Evolutionary conservation across 2,113 vertebrate species (phyloP).

Genomic region (Taurulus bubalis): DNA sequence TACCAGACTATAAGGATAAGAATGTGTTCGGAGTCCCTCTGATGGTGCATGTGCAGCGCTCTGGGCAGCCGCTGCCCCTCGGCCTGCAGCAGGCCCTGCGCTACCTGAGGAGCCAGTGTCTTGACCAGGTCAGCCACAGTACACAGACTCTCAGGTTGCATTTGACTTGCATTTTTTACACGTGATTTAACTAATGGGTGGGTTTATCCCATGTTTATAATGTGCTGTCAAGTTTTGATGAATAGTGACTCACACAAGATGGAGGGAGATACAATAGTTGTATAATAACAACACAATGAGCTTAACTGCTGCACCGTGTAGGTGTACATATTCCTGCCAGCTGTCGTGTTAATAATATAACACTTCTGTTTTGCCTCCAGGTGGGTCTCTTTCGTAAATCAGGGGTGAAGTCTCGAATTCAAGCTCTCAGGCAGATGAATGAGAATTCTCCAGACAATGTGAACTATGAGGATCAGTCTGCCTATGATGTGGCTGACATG

Average conservation of each 20-base stretch:
- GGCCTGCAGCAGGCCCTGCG: conserved; percentile 94
- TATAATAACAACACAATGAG: not conserved
- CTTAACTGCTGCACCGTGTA: not conserved
- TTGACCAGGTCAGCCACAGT: conserved; percentile 90
- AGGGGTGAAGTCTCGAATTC: conserved; percentile 97
- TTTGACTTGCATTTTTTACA: not conserved
- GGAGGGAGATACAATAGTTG: not conserved
- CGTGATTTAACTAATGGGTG: conserved; percentile 20
- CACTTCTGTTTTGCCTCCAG: conserved; percentile 72
- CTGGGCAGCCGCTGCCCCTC: conserved; percentile 94
- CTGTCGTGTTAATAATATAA: not conserved
- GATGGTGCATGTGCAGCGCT: conserved; percentile 95
- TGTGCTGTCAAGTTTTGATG: conserved; percentile 4
- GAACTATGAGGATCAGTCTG: conserved; percentile 95
- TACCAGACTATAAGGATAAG: conserved; percentile 97
- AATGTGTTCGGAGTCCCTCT: conserved; percentile 97
- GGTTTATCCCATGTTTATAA: conserved; percentile 4
- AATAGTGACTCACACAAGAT: conserved; percentile 12
- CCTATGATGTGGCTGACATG: conserved; percentile 98
- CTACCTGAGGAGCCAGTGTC: conserved; percentile 92
- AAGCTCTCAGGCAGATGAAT: conserved; percentile 94
- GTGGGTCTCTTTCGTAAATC: conserved; percentile 98
- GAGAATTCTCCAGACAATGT: conserved; percentile 93
- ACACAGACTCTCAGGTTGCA: not conserved
- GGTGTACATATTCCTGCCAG: not conserved